These are phyloP conservation scores for Ctenodactylus gundi DNA, from an alignment of 2,113 vertebrate species.

Conservation along the genomic window DNA sequence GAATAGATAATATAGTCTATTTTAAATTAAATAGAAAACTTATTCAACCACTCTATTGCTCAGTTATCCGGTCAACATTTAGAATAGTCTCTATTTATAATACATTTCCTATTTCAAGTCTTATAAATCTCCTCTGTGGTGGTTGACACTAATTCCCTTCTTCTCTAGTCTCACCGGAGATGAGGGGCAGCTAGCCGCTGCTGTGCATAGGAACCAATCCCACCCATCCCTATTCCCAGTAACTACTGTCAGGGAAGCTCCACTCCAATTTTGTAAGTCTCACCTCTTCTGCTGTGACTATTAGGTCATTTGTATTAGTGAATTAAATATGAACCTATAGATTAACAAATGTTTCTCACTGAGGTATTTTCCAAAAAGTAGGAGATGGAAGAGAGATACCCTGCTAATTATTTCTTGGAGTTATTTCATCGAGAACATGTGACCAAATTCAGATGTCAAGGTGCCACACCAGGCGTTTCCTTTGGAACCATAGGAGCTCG, in stretches of 20 bases:
- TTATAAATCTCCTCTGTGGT: background rate
- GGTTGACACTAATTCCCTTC: background rate
- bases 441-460: slow-evolving; percentile 71
- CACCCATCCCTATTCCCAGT: background rate
- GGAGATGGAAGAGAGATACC: slow-evolving; percentile 15
- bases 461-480: slow-evolving; percentile 53
- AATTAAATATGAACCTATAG: slow-evolving; percentile 2
- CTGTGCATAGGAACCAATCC: background rate
- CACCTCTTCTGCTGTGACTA: background rate
- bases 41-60: background rate
- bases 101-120: background rate
- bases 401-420: slow-evolving; percentile 60
- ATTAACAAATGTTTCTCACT: background rate
- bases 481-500: slow-evolving; percentile 40
- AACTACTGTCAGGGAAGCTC: background rate
- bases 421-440: slow-evolving; percentile 31
- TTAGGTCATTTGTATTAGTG: background rate
- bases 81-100: background rate
- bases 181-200: slow-evolving; percentile 10
- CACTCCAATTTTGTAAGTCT: background rate
- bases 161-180: background rate
- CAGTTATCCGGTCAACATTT: background rate
- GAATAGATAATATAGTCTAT: background rate
- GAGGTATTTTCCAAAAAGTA: slow-evolving; percentile 74
- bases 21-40: background rate